Evolutionary conservation across 2,888 invertebrate genomes (phyloP).

Genomic region (Dysmachus trigonus): DNA sequence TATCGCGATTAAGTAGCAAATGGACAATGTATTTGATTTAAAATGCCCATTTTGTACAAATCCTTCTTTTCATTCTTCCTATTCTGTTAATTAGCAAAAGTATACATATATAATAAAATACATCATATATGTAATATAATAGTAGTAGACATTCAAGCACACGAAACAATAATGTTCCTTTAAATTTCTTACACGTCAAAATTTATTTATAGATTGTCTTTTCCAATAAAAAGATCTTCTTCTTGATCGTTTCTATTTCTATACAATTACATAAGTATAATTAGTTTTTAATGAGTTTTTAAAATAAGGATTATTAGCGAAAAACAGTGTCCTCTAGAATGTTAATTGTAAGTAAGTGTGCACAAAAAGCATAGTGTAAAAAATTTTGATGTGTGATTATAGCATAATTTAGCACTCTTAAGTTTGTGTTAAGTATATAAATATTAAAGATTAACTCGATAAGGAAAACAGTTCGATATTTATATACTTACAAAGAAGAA

Average conservation of each 20-base stretch:
- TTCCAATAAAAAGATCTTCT: conserved; percentile 4
- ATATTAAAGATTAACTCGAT: neutral
- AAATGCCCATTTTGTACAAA: neutral
- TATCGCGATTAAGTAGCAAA: neutral
- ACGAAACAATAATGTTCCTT: conserved; percentile 40
- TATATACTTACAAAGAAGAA: neutral
- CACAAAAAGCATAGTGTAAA: neutral
- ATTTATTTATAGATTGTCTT: conserved; percentile 7
- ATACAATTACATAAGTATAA: neutral
- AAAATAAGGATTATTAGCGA: neutral
- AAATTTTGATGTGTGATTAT: neutral
- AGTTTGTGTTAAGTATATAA: neutral
- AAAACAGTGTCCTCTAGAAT: neutral
- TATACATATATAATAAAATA: neutral
- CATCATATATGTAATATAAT: conserved; percentile 19
- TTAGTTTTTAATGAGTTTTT: neutral
- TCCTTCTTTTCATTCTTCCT: neutral
- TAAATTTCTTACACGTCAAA: neutral
- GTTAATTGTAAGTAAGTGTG: neutral
- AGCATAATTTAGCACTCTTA: neutral
- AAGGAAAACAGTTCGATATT: neutral
- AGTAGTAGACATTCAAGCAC: conserved; percentile 48
- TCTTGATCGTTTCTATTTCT: neutral
- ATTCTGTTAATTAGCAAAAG: neutral
- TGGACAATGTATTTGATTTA: neutral